A percentile compares a stretch with the other conserved stretches of the same genome.
Evolutionary conservation across 1,140 invertebrate genomes (phyloP).

Genomic region (Drosophila quadrilineata): DNA sequence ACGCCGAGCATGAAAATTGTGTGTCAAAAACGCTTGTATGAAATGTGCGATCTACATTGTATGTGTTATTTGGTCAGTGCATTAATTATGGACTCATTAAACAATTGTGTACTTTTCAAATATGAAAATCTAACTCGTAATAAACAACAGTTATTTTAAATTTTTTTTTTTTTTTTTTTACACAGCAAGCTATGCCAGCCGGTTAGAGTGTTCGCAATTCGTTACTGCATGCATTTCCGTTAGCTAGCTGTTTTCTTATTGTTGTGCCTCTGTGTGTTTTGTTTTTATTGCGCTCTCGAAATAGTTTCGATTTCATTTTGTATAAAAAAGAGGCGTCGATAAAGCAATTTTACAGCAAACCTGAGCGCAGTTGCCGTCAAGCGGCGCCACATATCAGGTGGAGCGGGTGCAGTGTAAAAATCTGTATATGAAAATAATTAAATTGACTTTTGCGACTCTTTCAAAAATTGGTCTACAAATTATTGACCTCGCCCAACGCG

Average conservation of each 20-base stretch:
- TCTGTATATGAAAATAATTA: no score
- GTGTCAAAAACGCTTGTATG: no score
- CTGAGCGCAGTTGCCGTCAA: constrained; percentile 36
- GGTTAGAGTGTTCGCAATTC: no score
- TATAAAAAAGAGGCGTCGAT: constrained; percentile 39
- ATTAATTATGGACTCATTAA: no score
- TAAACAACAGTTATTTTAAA: no score
- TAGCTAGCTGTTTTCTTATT: constrained; percentile 3
- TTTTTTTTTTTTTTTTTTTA: no score
- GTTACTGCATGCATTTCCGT: neutral
- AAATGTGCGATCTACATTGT: no score
- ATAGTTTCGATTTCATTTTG: constrained; percentile 64
- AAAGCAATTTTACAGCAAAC: constrained; percentile 45
- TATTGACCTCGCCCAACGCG: constrained; percentile 24
- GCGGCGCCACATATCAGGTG: constrained; percentile 20
- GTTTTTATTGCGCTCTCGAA: constrained; percentile 76
- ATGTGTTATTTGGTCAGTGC: no score
- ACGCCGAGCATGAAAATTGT: no score
- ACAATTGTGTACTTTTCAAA: no score
- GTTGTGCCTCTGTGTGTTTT: constrained; percentile 20
- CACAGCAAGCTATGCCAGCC: no score
- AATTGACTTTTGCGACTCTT: neutral
- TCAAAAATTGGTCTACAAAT: constrained; percentile 20
- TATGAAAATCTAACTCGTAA: no score
- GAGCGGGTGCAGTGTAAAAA: constrained; percentile 15